Evolutionary conservation across 2,797 vertebrate species (phyloP).

Genomic region (Pseudotriccus pelzelni): DNA sequence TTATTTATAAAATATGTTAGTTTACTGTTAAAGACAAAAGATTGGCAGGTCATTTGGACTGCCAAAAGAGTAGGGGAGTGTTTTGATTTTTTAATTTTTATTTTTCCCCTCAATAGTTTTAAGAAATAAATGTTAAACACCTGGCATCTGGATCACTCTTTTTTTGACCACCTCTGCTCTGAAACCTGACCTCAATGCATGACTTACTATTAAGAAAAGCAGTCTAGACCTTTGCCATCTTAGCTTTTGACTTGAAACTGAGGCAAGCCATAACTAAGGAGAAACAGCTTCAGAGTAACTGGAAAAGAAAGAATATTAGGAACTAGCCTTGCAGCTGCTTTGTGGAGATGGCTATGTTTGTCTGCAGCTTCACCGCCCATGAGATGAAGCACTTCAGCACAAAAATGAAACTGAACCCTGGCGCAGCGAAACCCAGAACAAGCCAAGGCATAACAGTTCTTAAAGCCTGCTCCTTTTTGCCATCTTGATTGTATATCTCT

Average conservation of each 20-base stretch:
- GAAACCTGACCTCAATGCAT: constrained; percentile 31
- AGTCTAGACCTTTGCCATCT: constrained; percentile 24
- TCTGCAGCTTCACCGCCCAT: neutral
- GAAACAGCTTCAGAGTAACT: constrained; percentile 10
- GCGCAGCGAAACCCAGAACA: neutral
- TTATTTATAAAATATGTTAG: neutral
- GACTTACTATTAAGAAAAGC: constrained; percentile 25
- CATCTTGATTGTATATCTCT: neutral
- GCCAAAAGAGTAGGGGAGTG: neutral
- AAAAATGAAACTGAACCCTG: neutral
- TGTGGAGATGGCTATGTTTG: neutral
- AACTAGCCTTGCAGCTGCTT: neutral
- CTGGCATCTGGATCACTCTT: constrained; percentile 3
- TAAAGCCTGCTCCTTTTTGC: neutral
- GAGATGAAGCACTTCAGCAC: neutral
- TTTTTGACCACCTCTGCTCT: neutral
- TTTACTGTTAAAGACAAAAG: neutral
- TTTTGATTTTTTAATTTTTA: neutral
- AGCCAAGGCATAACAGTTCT: neutral
- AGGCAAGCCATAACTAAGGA: constrained; percentile 45
- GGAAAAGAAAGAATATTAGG: neutral
- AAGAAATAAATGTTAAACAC: constrained; percentile 35
- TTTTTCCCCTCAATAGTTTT: neutral
- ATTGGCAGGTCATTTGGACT: neutral
- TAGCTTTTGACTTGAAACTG: constrained; percentile 29